Evolutionary conservation across 2,888 invertebrate genomes (phyloP).

Genomic region (Agapostemon virescens): DNA sequence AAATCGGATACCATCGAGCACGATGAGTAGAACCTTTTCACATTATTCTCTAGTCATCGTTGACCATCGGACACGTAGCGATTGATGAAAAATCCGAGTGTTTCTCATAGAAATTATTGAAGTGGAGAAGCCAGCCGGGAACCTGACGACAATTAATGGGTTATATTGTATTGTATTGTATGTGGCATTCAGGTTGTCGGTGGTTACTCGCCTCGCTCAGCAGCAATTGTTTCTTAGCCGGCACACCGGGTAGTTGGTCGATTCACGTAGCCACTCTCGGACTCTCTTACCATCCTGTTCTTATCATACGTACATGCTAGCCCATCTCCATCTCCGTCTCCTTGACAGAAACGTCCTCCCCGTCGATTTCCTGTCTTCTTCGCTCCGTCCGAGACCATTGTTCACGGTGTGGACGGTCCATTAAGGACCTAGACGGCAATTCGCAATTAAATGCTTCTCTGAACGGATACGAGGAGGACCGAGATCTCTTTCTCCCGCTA

Average conservation of each 20-base stretch:
- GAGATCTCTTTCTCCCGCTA: slow-evolving; percentile 28
- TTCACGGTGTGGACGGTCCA: slow-evolving; percentile 60
- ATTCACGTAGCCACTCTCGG: slow-evolving; percentile 48
- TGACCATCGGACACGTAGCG: not conserved
- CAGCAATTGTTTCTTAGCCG: slow-evolving; percentile 59
- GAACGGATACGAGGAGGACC: slow-evolving; percentile 55
- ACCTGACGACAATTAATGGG: slow-evolving; percentile 56
- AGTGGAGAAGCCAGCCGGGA: slow-evolving; percentile 25
- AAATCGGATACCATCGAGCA: not conserved
- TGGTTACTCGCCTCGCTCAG: slow-evolving; percentile 53
- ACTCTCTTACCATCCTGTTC: slow-evolving; percentile 22
- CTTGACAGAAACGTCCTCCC: slow-evolving; percentile 1
- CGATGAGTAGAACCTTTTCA: not conserved
- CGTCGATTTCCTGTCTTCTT: slow-evolving; percentile 26
- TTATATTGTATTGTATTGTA: slow-evolving; percentile 46
- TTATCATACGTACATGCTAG: slow-evolving; percentile 12
- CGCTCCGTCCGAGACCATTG: slow-evolving; percentile 44
- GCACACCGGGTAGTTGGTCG: slow-evolving; percentile 42
- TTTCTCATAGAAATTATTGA: slow-evolving; percentile 21
- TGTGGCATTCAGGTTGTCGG: slow-evolving; percentile 57
- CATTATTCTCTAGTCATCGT: not conserved
- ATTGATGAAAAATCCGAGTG: not conserved
- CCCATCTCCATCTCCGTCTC: slow-evolving; percentile 18
- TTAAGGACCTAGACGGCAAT: slow-evolving; percentile 64
- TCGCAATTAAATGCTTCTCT: slow-evolving; percentile 63